Conservation (phyloP, 2,113 vertebrate species). For the Urocitellus parryii region DNA sequence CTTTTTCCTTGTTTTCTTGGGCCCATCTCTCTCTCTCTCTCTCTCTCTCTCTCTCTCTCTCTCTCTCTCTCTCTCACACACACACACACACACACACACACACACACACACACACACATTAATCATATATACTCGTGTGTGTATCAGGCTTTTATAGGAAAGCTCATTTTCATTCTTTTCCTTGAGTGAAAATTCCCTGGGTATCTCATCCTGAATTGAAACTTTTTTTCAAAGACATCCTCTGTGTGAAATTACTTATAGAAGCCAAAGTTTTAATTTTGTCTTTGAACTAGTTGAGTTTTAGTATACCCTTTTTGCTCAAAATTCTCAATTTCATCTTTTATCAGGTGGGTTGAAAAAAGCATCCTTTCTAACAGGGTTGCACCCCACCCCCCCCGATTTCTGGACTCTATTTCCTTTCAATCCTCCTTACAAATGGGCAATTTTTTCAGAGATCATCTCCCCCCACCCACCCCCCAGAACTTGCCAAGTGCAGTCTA, state of each 20-base stretch:
- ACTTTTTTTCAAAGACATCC: background rate
- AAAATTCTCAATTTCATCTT: conserved; percentile 24
- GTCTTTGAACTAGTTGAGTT: background rate
- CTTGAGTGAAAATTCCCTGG: background rate
- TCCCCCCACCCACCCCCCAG: background rate
- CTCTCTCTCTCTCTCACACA: background rate
- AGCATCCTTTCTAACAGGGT: background rate
- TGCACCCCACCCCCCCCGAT: background rate
- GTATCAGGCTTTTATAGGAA: background rate
- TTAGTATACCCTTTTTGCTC: background rate
- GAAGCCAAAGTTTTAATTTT: background rate
- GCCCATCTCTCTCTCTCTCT: background rate
- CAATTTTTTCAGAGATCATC: background rate
- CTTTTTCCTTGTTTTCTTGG: background rate
- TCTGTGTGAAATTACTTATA: background rate
- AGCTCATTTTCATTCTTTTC: background rate
- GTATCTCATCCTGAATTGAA: background rate
- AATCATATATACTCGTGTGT: background rate
- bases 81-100: background rate
- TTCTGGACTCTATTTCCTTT: conserved; percentile 22
- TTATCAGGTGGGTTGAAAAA: background rate
- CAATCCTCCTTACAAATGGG: background rate
- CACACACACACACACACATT: background rate
- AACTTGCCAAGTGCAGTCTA: background rate
- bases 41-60: background rate